Evolutionary conservation across 2,888 invertebrate species (phyloP), one percentile per base, ranked within the genome.

Genomic region (Apomyelois bistriatella): DNA sequence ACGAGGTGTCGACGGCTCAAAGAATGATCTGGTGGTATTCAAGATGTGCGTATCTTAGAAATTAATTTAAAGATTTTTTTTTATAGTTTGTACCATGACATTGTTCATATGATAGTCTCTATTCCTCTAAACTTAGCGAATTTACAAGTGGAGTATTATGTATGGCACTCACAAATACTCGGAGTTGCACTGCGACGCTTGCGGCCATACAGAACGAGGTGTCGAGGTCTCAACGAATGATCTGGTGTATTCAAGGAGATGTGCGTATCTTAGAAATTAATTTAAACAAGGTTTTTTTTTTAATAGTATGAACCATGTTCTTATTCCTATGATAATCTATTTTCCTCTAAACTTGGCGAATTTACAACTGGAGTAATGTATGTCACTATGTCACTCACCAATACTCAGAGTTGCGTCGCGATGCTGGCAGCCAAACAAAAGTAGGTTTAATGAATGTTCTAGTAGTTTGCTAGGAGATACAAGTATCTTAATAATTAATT

Each of bases 1-100:
- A 81, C 77, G 80, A 82, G 82, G 81, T 82, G 82, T 83, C 82
- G 80, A 79, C 82, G 74, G 66, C 58, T 58, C 74, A 66, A 79
- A 73, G 74, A 76, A 79, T 79, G 74, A 73, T 64, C 59, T 35
- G n/a, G 13, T 64, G 58, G 13, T 37, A 35, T 13, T 36, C 8
- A 8, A 68, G 41, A 60, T 58, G 22, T 50, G 37, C 7, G 69
- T 52, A 68, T 58, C 7, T 32, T 9, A 9, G 2, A 32, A 32
- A 9, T 4, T 9, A 32, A 32, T 32, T 10, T 32, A 9, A 9
- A 32, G 7, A 4, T 32, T 10, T 32, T 28, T 28, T 28, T 28
- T 5, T n/a, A n/a, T 3, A 22, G 3, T 22, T 2, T 22, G 10
- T 2, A 35, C 9, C 35, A 35, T 10, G 10, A 35, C 2, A 2